Conservation (phyloP, 2,113 vertebrate genomes). For the Lanius collurio region DNA sequence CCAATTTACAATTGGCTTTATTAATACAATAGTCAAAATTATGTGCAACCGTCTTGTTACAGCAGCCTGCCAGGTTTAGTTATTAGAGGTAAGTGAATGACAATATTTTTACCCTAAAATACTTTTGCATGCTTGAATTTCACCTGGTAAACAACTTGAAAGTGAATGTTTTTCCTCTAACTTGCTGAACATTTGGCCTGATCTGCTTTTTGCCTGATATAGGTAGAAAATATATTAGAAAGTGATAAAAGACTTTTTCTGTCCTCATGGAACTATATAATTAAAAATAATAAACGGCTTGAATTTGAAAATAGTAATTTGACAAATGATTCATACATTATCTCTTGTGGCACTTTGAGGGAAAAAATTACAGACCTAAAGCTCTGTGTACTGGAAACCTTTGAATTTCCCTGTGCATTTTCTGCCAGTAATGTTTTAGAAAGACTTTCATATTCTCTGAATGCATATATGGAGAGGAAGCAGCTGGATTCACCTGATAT, state of each 20-base stretch:
- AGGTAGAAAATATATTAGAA: background rate
- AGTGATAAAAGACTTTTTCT: background rate
- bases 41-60: background rate
- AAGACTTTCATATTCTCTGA: background rate
- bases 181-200: background rate
- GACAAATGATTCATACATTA: background rate
- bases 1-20: constrained; percentile 23
- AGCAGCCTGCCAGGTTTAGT: background rate
- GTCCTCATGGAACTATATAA: background rate
- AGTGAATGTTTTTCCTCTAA: background rate
- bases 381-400: background rate
- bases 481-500: background rate
- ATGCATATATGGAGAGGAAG: background rate
- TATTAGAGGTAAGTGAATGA: background rate
- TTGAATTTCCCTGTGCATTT: background rate
- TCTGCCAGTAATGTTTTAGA: background rate
- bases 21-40: background rate
- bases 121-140: background rate
- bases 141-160: background rate
- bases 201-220: background rate
- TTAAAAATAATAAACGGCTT: background rate
- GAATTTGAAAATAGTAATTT: constrained; percentile 1
- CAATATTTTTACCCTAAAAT: constrained; percentile 3
- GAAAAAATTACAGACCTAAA: background rate
- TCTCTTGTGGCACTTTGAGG: background rate